These are phyloP conservation scores for Cheiracanthium punctorium DNA, from an alignment of 2,888 invertebrate species.

Conservation along the genomic window DNA sequence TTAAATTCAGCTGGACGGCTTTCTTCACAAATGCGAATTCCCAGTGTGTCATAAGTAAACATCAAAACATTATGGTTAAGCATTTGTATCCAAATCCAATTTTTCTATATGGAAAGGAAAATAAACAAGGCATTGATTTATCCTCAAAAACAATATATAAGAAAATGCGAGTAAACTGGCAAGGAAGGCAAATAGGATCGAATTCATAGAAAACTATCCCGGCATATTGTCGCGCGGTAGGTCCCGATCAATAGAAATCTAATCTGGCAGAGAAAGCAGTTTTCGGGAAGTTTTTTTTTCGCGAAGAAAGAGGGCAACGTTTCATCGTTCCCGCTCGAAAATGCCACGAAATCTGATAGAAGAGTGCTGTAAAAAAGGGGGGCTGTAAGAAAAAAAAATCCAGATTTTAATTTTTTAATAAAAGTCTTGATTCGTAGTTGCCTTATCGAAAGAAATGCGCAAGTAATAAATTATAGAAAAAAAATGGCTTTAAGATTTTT, in stretches of 20 bases:
- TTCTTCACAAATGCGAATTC: too few species aligned
- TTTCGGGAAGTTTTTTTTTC: constrained; percentile 32
- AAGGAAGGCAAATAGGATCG: constrained; percentile 27
- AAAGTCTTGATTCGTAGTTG: background rate
- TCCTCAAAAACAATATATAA: background rate
- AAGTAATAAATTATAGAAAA: too few species aligned
- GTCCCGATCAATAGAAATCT: constrained; percentile 62
- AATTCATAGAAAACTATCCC: constrained; percentile 52
- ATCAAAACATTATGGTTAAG: too few species aligned
- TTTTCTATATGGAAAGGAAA: background rate
- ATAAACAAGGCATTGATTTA: background rate
- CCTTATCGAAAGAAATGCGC: background rate
- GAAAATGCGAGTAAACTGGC: constrained; percentile 5
- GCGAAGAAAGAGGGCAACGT: background rate
- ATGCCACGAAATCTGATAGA: constrained; percentile 7
- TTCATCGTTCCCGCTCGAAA: background rate
- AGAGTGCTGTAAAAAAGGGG: background rate
- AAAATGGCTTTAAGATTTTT: background rate
- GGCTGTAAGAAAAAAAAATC: background rate
- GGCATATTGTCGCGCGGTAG: constrained; percentile 58
- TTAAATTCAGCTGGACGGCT: too few species aligned
- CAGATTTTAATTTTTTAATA: constrained; percentile 5
- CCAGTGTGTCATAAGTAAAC: too few species aligned
- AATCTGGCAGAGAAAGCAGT: constrained; percentile 55
- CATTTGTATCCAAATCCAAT: too few species aligned